Conservation (phyloP, 2,797 vertebrate species). For the Epinephelus coioides region DNA sequence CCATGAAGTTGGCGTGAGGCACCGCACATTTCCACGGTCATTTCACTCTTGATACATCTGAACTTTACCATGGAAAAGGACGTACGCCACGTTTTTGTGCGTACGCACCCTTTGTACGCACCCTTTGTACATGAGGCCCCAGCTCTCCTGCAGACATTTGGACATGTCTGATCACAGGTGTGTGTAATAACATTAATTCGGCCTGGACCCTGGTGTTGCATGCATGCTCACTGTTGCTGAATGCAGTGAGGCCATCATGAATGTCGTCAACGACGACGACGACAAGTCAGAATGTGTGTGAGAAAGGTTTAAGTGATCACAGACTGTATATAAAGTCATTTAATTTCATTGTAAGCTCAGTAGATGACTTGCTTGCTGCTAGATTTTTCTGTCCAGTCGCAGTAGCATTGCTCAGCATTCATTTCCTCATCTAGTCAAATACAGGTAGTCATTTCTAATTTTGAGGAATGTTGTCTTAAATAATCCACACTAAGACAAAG, state of each 20-base stretch:
- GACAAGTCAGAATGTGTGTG: not conserved
- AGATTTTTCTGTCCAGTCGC: not conserved
- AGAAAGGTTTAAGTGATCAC: not conserved
- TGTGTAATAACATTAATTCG: not conserved
- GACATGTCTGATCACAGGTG: not conserved
- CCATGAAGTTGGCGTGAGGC: no score
- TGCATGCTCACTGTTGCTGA: not conserved
- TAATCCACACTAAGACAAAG: not conserved
- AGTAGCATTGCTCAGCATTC: not conserved
- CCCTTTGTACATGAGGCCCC: no score
- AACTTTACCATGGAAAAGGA: no score
- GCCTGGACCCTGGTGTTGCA: not conserved
- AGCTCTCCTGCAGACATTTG: not conserved
- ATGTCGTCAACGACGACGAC: no score
- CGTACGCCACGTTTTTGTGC: no score
- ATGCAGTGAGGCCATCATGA: not conserved
- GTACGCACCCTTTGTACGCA: no score
- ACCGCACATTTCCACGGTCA: no score
- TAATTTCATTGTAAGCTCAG: not conserved
- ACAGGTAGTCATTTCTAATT: not conserved
- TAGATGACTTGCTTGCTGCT: not conserved
- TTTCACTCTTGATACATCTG: no score
- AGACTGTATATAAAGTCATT: no score
- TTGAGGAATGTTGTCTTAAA: not conserved
- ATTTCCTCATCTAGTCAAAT: not conserved